Evolutionary conservation across 2,113 vertebrate genomes (phyloP).

Genomic region (Equus quagga): DNA sequence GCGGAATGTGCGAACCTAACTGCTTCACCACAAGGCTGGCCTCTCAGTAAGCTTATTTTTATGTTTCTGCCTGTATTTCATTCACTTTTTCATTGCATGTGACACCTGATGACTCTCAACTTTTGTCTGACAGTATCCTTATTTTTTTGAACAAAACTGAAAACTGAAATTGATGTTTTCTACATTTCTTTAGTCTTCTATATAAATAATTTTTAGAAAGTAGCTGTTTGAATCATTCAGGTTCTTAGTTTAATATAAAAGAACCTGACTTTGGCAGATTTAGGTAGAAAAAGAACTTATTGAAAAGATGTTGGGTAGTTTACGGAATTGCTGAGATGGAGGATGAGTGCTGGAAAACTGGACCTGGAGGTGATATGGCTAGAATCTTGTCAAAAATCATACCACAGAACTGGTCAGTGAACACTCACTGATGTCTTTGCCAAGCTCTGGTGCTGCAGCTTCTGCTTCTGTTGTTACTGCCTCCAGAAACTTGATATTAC

Average conservation of each 20-base stretch:
- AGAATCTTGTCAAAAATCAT: background rate
- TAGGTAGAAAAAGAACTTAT: background rate
- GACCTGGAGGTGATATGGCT: background rate
- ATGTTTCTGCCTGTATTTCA: background rate
- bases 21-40: too few relatives aligned
- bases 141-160: conserved; percentile 18
- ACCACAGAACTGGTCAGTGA: background rate
- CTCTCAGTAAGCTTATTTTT: background rate
- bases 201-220: background rate
- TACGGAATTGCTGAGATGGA: background rate
- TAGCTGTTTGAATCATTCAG: background rate
- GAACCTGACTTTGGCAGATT: background rate
- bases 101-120: background rate
- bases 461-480: background rate
- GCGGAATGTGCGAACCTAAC: too few relatives aligned
- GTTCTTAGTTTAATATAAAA: background rate
- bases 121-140: background rate
- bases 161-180: background rate
- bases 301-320: background rate
- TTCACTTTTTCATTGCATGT: background rate
- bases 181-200: background rate
- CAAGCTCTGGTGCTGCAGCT: background rate
- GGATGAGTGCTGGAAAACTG: background rate
- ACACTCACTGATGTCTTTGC: background rate
- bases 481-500: background rate